Base-by-base conservation (phyloP, 2,888 invertebrate species). In the Phasia obesa region DNA sequence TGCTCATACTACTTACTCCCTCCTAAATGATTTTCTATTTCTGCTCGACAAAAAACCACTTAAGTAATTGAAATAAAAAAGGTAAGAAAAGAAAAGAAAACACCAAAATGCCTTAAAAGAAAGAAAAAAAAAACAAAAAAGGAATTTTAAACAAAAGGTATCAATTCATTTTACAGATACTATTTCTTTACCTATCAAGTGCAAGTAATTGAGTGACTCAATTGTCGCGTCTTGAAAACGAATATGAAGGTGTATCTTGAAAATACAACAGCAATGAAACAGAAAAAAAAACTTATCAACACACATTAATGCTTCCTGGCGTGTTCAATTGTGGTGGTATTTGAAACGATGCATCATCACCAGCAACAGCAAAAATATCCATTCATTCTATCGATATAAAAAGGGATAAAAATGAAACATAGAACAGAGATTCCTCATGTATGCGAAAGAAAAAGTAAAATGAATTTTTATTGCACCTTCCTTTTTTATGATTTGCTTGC, bases 391-490 rank as follows among this genome's bases (percentile, higher is more conserved):
- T 79, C 79, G 76, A 81, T 81, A 65, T 60, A 53, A 62, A 60
- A 59, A 75, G 17, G 64, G 19, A 60, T 60, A 67, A 71, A 55
- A 80, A 44, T 44, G 23, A 44, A 44, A 17, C 7, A 21, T 59
- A 60, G 31, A 71, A 60, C 44, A 59, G 64, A 57, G 2, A 5
- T 35, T 11, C 5, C 2, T 47, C 44, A 47, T 65, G 51, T 65
- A 17, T 67, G 35, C 42, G 51, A 55, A 17, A 21, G 25, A 21
- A 38, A 44, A 74, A 70, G 87, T 88, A 87, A 88, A 89, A 88
- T 87, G 88, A 89, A 88, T 87, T 89, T 86, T 89, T 89, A 89
- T 89, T 89, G 89, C 89, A 89, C 89, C 89, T 89, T 89, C 89
- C 89, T 89, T 87, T 89, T n/a, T n/a, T n/a, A n/a, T 89, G 88